Conservation (phyloP, 2,113 vertebrate species). For the Rousettus leschenaultii region DNA sequence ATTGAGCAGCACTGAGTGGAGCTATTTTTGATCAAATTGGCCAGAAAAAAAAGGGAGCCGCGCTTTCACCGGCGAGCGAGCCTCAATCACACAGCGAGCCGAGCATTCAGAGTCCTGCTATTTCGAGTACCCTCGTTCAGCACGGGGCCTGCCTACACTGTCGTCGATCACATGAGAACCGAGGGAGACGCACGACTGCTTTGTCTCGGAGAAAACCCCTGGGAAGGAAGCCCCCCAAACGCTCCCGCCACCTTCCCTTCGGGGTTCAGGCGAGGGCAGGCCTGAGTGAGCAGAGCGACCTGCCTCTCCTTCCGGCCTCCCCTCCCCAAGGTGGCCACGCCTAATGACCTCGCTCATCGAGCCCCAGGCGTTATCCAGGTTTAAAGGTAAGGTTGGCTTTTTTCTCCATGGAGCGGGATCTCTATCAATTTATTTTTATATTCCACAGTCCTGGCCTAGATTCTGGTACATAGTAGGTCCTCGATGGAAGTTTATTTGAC, state of each 20-base stretch:
- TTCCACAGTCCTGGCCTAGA: not conserved
- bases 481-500: not conserved
- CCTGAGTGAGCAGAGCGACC: too few relatives aligned
- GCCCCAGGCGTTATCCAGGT: not conserved
- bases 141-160: not conserved
- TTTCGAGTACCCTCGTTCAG: not conserved
- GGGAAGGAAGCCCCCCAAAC: not conserved
- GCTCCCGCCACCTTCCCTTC: not conserved
- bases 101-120: not conserved
- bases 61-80: not conserved
- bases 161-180: not conserved
- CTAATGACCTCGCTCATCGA: not conserved
- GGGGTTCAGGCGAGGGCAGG: not conserved
- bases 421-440: not conserved
- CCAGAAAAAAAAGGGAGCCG: not conserved
- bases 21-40: not conserved
- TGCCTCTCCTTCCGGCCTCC: not conserved
- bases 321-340: not conserved
- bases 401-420: not conserved
- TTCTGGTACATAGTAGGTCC: not conserved
- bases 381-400: not conserved
- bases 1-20: not conserved
- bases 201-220: not conserved
- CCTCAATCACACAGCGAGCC: not conserved
- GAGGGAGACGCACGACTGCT: not conserved